phyloP scores from a whole-genome alignment of 2,797 vertebrate species.

The Pipistrellus pipistrellus region DNA sequence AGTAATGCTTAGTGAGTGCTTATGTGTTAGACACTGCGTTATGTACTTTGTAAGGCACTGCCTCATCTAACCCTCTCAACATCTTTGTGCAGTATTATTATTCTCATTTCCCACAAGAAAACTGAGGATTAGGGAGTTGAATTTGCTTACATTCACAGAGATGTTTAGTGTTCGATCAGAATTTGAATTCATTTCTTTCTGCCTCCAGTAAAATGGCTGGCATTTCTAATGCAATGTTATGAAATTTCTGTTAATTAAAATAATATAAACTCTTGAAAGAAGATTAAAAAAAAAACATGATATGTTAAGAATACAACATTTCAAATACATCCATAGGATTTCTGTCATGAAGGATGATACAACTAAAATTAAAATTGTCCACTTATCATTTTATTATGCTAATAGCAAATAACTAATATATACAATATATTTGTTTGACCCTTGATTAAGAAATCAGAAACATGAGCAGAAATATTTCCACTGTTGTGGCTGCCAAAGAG shows the following conservation, averaged over 20 bases:
- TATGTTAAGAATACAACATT: not conserved
- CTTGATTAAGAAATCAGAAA: not conserved
- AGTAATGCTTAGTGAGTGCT: not conserved
- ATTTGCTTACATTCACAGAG: not conserved
- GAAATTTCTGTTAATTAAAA: slow-evolving; percentile 17
- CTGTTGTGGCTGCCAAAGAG: not conserved
- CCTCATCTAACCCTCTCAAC: not conserved
- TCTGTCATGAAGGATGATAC: not conserved
- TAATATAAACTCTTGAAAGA: not conserved
- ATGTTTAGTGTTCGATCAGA: not conserved
- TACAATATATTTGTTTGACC: not conserved
- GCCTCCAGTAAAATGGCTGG: not conserved
- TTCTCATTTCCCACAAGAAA: not conserved
- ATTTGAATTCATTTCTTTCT: slow-evolving; percentile 43
- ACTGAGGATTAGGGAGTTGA: not conserved
- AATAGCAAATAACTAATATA: not conserved
- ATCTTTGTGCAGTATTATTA: not conserved
- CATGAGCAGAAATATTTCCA: not conserved
- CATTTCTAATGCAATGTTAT: not conserved
- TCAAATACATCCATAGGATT: not conserved
- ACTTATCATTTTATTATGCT: not conserved
- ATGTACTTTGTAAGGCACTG: not conserved
- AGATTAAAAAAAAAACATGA: not conserved
- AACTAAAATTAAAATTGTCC: not conserved
- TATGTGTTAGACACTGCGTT: not conserved